Percentiles rank a stretch among this genome's conserved stretches.
Conservation (phyloP, 2,888 invertebrate genomes). For the Spilarctia lutea region DNA sequence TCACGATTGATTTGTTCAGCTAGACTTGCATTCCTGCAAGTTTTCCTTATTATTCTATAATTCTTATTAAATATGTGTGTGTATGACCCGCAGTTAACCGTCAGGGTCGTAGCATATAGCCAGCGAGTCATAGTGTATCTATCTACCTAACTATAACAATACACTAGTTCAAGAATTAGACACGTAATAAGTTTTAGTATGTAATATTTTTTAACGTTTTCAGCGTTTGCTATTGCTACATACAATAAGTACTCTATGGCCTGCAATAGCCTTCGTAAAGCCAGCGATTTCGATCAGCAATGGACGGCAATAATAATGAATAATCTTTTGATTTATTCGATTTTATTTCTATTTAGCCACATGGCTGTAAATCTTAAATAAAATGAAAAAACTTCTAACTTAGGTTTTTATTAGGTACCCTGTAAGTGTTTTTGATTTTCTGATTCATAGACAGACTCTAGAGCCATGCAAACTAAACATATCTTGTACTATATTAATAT, state of each 20-base stretch:
- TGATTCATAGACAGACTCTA: neutral
- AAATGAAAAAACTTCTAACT: neutral
- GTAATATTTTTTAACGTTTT: neutral
- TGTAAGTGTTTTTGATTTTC: neutral
- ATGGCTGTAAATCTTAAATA: neutral
- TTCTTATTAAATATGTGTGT: neutral
- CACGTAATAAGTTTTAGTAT: neutral
- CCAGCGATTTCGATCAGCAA: neutral
- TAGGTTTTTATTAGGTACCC: neutral
- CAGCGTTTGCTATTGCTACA: neutral
- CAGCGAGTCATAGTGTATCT: neutral
- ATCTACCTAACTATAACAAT: neutral
- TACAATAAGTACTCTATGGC: neutral
- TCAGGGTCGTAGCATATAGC: neutral
- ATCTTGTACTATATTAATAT: neutral
- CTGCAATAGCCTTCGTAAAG: neutral
- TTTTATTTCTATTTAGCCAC: too few relatives aligned
- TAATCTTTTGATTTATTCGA: too few relatives aligned
- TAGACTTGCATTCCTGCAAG: conserved; percentile 3
- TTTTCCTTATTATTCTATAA: neutral
- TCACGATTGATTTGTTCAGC: neutral
- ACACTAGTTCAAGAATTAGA: neutral
- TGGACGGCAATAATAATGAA: neutral
- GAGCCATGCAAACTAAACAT: neutral
- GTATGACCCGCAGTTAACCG: neutral